A percentile compares a stretch with the other conserved stretches of the same genome.
phyloP scores from a whole-genome alignment of 1,140 invertebrate genomes.

The Anastrepha obliqua region DNA sequence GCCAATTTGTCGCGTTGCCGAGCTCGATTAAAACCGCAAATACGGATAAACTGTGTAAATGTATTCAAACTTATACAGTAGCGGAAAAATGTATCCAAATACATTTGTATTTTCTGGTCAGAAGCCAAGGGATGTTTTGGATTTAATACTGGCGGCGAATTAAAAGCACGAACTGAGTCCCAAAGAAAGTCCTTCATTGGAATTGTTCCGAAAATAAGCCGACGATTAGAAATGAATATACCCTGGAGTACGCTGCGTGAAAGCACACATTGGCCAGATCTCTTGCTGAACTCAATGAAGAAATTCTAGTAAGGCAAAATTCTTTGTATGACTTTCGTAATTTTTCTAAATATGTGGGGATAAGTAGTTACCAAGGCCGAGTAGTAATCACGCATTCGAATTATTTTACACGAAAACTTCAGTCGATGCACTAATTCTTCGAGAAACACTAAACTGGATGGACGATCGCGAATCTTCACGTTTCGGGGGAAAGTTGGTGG shows the following conservation, averaged over 20 bases:
- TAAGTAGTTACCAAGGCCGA: slow-evolving; percentile 82
- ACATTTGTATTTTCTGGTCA: slow-evolving; percentile 78
- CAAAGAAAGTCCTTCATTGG: slow-evolving; percentile 87
- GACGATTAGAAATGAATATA: slow-evolving; percentile 80
- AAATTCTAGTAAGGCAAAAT: slow-evolving; percentile 82
- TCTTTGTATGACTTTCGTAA: background rate
- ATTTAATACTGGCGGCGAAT: slow-evolving; percentile 88
- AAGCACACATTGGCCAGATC: slow-evolving; percentile 92
- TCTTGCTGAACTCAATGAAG: slow-evolving; percentile 93
- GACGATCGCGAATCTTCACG: slow-evolving; percentile 91
- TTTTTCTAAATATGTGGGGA: background rate
- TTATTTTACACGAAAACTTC: slow-evolving; percentile 88
- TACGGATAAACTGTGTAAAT: slow-evolving; percentile 90
- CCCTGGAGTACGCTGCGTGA: slow-evolving; percentile 93
- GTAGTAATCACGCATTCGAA: slow-evolving; percentile 86
- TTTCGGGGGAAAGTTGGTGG: slow-evolving; percentile 99
- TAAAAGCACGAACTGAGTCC: slow-evolving; percentile 90
- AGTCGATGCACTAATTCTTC: slow-evolving; percentile 87
- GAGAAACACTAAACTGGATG: slow-evolving; percentile 90
- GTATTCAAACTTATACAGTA: slow-evolving; percentile 86
- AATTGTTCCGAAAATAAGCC: slow-evolving; percentile 75
- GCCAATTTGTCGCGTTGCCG: slow-evolving; percentile 95
- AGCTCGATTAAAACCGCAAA: slow-evolving; percentile 95
- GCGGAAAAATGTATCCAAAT: slow-evolving; percentile 90
- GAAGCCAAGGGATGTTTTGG: slow-evolving; percentile 80